Evolutionary conservation across 2,888 invertebrate genomes (phyloP).

Genomic region (Nomada flava): DNA sequence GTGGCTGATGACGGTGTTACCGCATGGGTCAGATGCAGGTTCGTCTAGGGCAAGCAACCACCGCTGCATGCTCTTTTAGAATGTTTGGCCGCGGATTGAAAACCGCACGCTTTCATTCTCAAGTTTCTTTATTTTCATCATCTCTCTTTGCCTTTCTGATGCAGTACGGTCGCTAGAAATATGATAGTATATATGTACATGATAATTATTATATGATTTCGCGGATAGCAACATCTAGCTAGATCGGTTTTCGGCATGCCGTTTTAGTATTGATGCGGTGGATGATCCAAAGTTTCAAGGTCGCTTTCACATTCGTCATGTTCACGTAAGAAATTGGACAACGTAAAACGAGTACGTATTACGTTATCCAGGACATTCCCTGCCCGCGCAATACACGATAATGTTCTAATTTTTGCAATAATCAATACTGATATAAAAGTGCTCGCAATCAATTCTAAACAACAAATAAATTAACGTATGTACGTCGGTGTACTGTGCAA

Average conservation of each 20-base stretch:
- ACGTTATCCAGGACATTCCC: constrained; percentile 65
- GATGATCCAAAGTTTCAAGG: constrained; percentile 70
- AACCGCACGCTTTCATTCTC: constrained; percentile 45
- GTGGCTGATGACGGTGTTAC: constrained; percentile 60
- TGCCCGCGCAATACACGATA: constrained; percentile 28
- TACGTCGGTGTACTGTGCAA: no score
- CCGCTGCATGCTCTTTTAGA: constrained; percentile 73
- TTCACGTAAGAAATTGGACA: constrained; percentile 69
- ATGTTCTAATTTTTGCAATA: background rate
- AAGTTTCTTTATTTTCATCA: constrained; percentile 26
- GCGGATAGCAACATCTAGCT: constrained; percentile 20
- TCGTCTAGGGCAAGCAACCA: constrained; percentile 77
- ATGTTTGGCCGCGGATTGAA: constrained; percentile 35
- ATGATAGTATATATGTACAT: background rate
- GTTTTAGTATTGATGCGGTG: constrained; percentile 54
- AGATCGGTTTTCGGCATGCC: constrained; percentile 28
- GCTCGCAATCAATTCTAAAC: no score
- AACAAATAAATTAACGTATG: no score
- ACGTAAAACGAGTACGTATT: constrained; percentile 48
- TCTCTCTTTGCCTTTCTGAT: constrained; percentile 23
- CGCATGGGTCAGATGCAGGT: constrained; percentile 77
- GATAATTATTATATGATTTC: constrained; percentile 21
- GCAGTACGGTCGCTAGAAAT: background rate
- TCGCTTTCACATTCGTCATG: constrained; percentile 71
- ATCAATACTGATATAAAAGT: no score